Percentiles rank a stretch among this genome's conserved stretches.
Evolutionary conservation across 2,113 vertebrate species (phyloP).

Genomic region (Sphyrna mokarran): DNA sequence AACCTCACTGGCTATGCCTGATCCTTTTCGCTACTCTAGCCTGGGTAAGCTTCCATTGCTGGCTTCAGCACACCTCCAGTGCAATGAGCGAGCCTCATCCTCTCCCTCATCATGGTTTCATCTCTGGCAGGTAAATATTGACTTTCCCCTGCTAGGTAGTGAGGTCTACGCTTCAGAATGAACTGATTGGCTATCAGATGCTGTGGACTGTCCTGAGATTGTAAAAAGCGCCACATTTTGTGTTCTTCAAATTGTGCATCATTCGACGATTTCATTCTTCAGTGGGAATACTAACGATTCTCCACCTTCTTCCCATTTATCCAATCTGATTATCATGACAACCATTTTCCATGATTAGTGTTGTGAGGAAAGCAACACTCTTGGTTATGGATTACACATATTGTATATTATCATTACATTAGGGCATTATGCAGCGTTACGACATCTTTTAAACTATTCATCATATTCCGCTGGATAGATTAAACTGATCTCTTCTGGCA

Average conservation of each 20-base stretch:
- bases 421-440: conserved; percentile 15
- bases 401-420: background rate
- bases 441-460: conserved; percentile 8
- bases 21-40: too few species aligned
- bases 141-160: too few species aligned
- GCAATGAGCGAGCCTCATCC: too few species aligned
- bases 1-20: too few species aligned
- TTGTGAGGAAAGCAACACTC: background rate
- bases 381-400: conserved; percentile 8
- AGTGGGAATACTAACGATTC: background rate
- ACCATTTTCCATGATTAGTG: background rate
- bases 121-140: too few species aligned
- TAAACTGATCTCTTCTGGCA: background rate
- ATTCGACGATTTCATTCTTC: background rate
- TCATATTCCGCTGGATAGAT: background rate
- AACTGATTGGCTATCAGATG: background rate
- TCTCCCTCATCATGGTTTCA: too few species aligned
- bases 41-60: too few species aligned
- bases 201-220: background rate
- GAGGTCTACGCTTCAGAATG: background rate
- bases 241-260: background rate
- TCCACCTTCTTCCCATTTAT: background rate
- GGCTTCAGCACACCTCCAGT: too few species aligned
- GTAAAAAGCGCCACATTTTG: background rate
- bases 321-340: background rate